A percentile compares a stretch with the other conserved stretches of the same genome.
Conservation (phyloP, 2,113 vertebrate genomes). For the Galemys pyrenaicus region DNA sequence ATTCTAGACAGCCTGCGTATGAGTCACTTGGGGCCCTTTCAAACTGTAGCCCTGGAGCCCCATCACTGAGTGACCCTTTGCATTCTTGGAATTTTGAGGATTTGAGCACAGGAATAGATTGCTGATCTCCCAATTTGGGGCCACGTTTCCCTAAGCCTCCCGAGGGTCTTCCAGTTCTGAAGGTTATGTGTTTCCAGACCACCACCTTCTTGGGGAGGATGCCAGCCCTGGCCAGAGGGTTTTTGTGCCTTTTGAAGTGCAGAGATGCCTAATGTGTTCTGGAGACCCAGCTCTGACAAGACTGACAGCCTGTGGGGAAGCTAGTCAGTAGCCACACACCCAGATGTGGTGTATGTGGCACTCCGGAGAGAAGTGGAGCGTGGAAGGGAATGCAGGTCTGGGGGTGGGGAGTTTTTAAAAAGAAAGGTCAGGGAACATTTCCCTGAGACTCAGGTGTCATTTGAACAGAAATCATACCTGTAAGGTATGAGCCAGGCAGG, state of each 20-base stretch:
- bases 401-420: not conserved
- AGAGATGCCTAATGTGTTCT: not conserved
- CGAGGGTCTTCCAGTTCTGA: not conserved
- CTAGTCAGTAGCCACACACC: not conserved
- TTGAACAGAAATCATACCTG: not conserved
- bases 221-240: not conserved
- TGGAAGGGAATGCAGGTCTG: not conserved
- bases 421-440: not conserved
- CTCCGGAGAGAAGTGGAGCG: not conserved
- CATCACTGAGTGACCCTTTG: not conserved
- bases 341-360: not conserved
- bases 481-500: not conserved
- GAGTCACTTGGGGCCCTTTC: not conserved
- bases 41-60: not conserved
- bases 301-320: not conserved
- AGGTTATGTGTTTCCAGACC: too few species aligned
- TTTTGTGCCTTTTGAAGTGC: not conserved
- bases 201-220: not conserved
- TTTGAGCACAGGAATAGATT: not conserved
- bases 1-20: not conserved
- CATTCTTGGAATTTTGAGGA: not conserved
- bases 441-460: not conserved
- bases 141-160: not conserved
- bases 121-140: not conserved
- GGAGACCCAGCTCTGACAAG: not conserved